Evolutionary conservation across 1,140 invertebrate species (phyloP).

Genomic region (Panulirus ornatus): DNA sequence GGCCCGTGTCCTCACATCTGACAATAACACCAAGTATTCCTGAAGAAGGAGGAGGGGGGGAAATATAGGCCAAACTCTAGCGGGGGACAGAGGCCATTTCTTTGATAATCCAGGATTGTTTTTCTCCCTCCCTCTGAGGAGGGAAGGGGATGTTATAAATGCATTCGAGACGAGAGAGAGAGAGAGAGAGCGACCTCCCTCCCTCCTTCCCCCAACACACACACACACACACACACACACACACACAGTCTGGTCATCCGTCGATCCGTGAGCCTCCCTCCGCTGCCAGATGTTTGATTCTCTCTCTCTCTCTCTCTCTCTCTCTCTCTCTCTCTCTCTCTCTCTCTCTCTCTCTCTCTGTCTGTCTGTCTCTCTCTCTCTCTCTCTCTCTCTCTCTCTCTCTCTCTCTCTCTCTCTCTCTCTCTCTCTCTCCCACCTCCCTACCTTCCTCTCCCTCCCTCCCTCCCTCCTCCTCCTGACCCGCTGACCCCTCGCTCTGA

Average conservation of each 20-base stretch:
- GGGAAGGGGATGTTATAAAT: too few relatives aligned
- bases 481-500: background rate
- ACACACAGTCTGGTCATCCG: too few relatives aligned
- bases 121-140: too few relatives aligned
- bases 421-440: conserved; percentile 30
- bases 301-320: conserved; percentile 10
- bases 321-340: background rate
- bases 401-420: background rate
- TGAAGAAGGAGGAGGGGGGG: too few relatives aligned
- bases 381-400: background rate
- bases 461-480: background rate
- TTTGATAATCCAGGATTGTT: too few relatives aligned
- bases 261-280: conserved; percentile 19
- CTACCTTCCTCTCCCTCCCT: background rate
- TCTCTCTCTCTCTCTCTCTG: background rate
- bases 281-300: conserved; percentile 1
- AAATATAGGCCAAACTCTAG: background rate
- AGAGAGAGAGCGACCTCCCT: too few relatives aligned
- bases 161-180: too few relatives aligned
- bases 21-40: background rate
- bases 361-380: background rate
- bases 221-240: too few relatives aligned
- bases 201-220: too few relatives aligned
- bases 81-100: background rate
- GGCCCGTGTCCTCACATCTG: background rate